phyloP scores from a whole-genome alignment of 2,888 invertebrate genomes.

The Spilarctia lutea region DNA sequence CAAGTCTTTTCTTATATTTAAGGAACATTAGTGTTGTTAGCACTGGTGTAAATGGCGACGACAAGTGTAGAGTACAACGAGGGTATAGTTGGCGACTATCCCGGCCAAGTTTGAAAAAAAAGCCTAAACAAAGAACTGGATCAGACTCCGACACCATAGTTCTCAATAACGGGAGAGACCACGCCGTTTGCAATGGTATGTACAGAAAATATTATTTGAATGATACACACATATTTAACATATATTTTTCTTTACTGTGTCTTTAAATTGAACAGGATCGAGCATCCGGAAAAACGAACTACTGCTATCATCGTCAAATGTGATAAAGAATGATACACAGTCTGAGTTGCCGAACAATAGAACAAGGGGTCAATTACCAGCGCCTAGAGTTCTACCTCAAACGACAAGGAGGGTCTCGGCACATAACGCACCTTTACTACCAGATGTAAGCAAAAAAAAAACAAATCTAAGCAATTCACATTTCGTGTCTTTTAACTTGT shows the following conservation, averaged over 20 bases:
- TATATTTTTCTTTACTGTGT: background rate
- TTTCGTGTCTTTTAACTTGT: background rate
- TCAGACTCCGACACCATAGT: conserved; percentile 88
- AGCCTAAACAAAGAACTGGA: conserved; percentile 85
- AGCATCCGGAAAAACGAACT: conserved; percentile 86
- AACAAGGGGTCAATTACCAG: conserved; percentile 66
- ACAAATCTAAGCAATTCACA: background rate
- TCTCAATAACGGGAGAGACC: conserved; percentile 91
- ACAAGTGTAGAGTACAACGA: conserved; percentile 87
- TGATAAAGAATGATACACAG: conserved; percentile 92
- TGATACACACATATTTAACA: background rate
- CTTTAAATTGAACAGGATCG: conserved; percentile 63
- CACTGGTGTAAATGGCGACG: conserved; percentile 68
- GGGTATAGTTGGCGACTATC: conserved; percentile 92
- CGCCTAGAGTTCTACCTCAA: conserved; percentile 70
- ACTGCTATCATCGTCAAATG: conserved; percentile 87
- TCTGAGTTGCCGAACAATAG: conserved; percentile 89
- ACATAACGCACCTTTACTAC: conserved; percentile 74
- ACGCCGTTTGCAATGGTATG: conserved; percentile 91
- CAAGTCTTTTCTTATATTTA: background rate
- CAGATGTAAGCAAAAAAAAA: conserved; percentile 69
- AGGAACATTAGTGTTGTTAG: conserved; percentile 75
- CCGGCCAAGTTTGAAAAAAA: conserved; percentile 90
- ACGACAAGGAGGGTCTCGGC: conserved; percentile 77
- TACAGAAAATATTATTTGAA: background rate